phyloP scores from a whole-genome alignment of 2,888 invertebrate genomes.

The Neuroscelio doddi region DNA sequence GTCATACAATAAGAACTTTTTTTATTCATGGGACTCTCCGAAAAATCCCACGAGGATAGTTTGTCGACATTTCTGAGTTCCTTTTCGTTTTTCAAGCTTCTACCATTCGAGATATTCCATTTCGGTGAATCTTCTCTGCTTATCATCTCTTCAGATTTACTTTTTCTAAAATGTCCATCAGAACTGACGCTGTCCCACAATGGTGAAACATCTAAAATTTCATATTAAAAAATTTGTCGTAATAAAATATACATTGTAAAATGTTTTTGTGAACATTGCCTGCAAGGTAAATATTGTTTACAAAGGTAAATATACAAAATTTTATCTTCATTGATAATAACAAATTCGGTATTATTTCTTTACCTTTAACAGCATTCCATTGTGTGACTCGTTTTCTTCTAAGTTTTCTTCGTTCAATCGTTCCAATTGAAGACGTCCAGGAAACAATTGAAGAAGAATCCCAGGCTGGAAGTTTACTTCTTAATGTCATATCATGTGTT shows the following conservation, averaged over 20 bases:
- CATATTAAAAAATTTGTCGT: background rate
- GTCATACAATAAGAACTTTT: constrained; percentile 56
- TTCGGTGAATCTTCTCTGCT: constrained; percentile 58
- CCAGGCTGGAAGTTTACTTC: constrained; percentile 57
- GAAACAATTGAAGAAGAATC: constrained; percentile 59
- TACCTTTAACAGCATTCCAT: constrained; percentile 59
- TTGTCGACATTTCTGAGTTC: constrained; percentile 49
- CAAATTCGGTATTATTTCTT: background rate
- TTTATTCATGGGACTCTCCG: constrained; percentile 59
- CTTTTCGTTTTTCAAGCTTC: constrained; percentile 45
- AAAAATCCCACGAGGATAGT: constrained; percentile 62
- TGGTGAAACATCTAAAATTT: constrained; percentile 53
- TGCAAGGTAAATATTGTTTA: too few relatives aligned
- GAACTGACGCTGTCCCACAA: constrained; percentile 56
- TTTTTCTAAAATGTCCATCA: constrained; percentile 51
- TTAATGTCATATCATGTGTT: constrained; percentile 56
- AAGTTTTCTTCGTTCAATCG: constrained; percentile 52
- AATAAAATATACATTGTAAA: constrained; percentile 4
- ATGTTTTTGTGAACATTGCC: too few relatives aligned
- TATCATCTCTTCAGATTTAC: constrained; percentile 58
- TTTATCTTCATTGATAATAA: background rate
- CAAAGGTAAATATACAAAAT: background rate
- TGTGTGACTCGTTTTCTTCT: constrained; percentile 49
- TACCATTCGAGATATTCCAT: constrained; percentile 50
- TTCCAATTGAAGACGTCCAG: constrained; percentile 60